Evolutionary conservation across 2,113 vertebrate species (phyloP), one percentile per base, ranked within the genome.

Genomic region (Himantopus leucocephalus): DNA sequence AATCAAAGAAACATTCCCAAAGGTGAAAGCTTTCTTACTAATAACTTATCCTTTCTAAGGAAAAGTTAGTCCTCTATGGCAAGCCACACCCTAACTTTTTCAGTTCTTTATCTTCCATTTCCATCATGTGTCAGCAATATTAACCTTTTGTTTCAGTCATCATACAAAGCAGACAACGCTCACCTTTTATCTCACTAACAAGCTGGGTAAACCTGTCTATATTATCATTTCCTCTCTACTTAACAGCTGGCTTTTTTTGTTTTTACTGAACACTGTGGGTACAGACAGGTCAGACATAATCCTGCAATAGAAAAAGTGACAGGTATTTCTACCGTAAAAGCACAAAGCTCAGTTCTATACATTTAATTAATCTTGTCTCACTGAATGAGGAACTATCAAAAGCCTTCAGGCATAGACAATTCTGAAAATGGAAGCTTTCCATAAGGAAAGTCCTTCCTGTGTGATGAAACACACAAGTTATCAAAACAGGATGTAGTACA

Each of bases 401-500:
- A 93, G 35, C 47, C 50, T 76, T 35, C 52, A 56, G 74, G 37
- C n/a, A 58, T 15, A 79, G 16, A 92, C 14, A 76, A n/a, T 11
- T 79, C 92, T 91, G 94, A 92, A 95, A 90, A 73, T 62, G 37
- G 87, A 88, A 92, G 48, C 12, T 70, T 95, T 92, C 91, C 84
- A 43, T 30, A 94, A 70, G 87, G 86, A 97, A 94, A 95, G 78
- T 62, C 84, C 84, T 96, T 94, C 92, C 89, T 83, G 53, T 62
- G 74, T 55, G 62, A 94, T 53, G 34, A 92, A 89, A 70, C 21
- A 64, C 64, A 41, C 23, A 84, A 58, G n/a, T 76, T 76, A 90
- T 22, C 89, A 92, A 90, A 95, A 97, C 96, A 97, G 94, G 94
- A 97, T 82, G 39, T 13, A 87, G 68, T 45, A 62, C 68, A 91